These are phyloP conservation scores for Osmoderma eremita DNA, from an alignment of 2,888 invertebrate species.

Conservation along the genomic window DNA sequence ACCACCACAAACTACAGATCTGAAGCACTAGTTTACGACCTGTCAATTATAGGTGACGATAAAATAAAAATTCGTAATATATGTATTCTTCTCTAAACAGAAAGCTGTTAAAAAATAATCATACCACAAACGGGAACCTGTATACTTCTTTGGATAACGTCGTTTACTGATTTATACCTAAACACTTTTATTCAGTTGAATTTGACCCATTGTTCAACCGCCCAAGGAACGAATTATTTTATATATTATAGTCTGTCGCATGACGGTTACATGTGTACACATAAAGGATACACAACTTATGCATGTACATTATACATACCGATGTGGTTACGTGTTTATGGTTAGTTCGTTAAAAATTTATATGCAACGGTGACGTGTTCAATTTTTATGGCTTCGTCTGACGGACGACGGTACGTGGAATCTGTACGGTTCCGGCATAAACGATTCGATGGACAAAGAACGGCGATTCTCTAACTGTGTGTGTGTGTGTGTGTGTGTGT, in stretches of 20 bases:
- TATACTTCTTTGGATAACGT: too few relatives aligned
- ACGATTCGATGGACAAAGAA: slow-evolving; percentile 3
- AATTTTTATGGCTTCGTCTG: slow-evolving; percentile 29
- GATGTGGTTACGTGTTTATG: slow-evolving; percentile 15
- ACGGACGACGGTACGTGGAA: slow-evolving; percentile 17
- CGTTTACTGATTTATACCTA: too few relatives aligned
- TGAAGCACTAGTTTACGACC: too few relatives aligned
- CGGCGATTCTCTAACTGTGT: too few relatives aligned
- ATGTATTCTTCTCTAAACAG: too few relatives aligned
- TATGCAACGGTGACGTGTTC: slow-evolving; percentile 29
- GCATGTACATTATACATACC: slow-evolving; percentile 11
- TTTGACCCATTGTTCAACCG: slow-evolving; percentile 18
- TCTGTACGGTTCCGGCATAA: neutral
- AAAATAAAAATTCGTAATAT: too few relatives aligned
- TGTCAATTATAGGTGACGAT: too few relatives aligned
- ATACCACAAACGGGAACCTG: too few relatives aligned
- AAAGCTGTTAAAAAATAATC: too few relatives aligned
- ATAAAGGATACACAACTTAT: too few relatives aligned
- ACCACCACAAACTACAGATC: too few relatives aligned
- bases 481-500: too few relatives aligned
- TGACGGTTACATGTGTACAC: neutral
- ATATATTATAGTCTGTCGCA: neutral
- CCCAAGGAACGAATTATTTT: slow-evolving; percentile 11
- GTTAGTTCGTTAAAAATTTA: slow-evolving; percentile 26
- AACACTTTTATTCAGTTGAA: neutral